These are phyloP conservation scores for Discoglossus pictus DNA, from an alignment of 2,797 vertebrate genomes.

Conservation along the genomic window DNA sequence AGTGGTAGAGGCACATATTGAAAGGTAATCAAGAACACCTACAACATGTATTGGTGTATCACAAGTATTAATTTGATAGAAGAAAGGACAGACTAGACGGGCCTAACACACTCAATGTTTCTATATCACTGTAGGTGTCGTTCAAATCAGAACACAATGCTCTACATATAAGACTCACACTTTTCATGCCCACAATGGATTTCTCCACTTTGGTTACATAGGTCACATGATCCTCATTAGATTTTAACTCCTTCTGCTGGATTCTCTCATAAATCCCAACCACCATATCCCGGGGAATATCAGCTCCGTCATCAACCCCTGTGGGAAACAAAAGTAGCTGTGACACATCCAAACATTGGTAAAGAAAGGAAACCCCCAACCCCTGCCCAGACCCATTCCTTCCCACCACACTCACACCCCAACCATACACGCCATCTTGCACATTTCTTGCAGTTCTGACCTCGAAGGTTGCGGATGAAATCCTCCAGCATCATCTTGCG, in stretches of 20 bases:
- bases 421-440: constrained; percentile 32
- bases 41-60: no score
- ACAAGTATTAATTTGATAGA: no score
- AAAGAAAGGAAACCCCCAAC: no score
- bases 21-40: no score
- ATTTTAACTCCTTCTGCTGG: constrained; percentile 93
- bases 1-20: no score
- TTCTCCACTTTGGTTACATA: constrained; percentile 98
- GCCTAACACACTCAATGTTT: no score
- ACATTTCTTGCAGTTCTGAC: constrained; percentile 66
- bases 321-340: background rate
- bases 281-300: constrained; percentile 96
- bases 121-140: no score
- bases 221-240: constrained; percentile 97
- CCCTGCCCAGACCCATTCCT: background rate
- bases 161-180: constrained; percentile 67
- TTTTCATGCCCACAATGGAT: constrained; percentile 93
- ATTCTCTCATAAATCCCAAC: constrained; percentile 97
- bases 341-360: background rate
- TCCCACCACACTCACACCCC: background rate
- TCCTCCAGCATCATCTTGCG: constrained; percentile 98
- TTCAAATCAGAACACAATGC: no score
- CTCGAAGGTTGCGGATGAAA: constrained; percentile 96
- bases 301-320: constrained; percentile 97
- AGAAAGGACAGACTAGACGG: no score